Evolutionary conservation across 2,888 invertebrate species (phyloP), one percentile per base, ranked within the genome.

Genomic region (Microctonus brassicae): DNA sequence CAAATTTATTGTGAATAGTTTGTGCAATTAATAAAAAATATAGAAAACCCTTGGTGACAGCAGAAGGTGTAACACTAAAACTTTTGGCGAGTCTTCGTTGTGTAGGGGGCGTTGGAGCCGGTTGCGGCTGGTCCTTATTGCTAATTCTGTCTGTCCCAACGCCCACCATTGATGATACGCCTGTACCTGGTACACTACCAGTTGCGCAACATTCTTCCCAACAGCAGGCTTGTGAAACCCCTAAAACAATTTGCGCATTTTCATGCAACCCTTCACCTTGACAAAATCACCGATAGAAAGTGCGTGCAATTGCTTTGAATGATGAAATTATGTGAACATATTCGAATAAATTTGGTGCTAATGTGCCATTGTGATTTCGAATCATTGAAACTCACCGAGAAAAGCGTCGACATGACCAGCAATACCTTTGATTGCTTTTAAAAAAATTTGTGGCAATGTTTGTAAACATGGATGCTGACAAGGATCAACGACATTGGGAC

Each of bases 381-480:
- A 63, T n/a, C 9, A 24, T 36, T 26, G 24, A 1, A 22, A 88
- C 90, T 89, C 90, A 96, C 98, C 98, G 77, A 98, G 90, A 89
- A 98, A 98, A 1, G 97, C 97, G 89, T 98, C 98, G 13, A 98
- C 97, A 84, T 98, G 94, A 34, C 94, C 94, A 0, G 98, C 95
- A 73, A 98, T 91, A 47, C 97, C 97, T 88, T 94, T 94, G 90
- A 98, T 96, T 9, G 98, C 97, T 86, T 95, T 95, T 79, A 95
- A 91, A 90, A 98, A 98, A 85, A 97, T 97, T 75, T 93, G 90
- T 0, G 98, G 98, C 78, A 98, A 88, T 13, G 92, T 90, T 76
- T 93, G 91, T 22, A 97, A 89, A 83, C 96, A 96, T 0, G 96
- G 95, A 89, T 98, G 97, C 82, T 96, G 95, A 86, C 95, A 95